phyloP scores from a whole-genome alignment of 2,888 invertebrate species.

The Papilio protenor region DNA sequence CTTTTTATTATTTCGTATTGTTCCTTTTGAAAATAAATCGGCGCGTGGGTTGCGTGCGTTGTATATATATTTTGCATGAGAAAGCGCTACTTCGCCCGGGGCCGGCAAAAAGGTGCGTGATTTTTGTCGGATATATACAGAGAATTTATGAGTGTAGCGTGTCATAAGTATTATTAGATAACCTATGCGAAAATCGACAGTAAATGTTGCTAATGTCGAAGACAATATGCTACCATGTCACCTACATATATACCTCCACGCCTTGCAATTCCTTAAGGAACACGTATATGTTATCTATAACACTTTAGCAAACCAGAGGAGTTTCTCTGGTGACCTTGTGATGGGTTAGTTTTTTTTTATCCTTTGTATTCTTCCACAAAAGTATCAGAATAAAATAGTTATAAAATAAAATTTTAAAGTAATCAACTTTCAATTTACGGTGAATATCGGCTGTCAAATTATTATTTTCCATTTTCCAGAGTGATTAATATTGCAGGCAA shows the following conservation, averaged over 20 bases:
- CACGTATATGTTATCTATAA: neutral
- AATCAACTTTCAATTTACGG: neutral
- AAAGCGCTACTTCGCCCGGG: slow-evolving; percentile 56
- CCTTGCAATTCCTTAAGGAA: neutral
- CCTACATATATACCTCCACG: neutral
- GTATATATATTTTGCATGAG: slow-evolving; percentile 65
- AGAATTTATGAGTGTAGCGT: slow-evolving; percentile 58
- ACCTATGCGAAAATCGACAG: slow-evolving; percentile 40
- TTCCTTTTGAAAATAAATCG: slow-evolving; percentile 59
- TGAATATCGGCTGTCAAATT: neutral
- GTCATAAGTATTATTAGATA: slow-evolving; percentile 61
- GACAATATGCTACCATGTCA: neutral
- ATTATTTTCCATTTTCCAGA: neutral
- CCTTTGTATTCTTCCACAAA: neutral
- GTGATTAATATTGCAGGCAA: neutral
- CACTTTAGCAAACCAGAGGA: neutral
- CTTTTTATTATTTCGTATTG: slow-evolving; percentile 62
- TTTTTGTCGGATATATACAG: slow-evolving; percentile 59
- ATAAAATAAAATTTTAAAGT: neutral
- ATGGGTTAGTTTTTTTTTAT: neutral
- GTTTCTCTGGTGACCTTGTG: neutral
- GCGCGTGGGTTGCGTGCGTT: slow-evolving; percentile 59
- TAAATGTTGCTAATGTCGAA: neutral
- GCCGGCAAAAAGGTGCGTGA: slow-evolving; percentile 64
- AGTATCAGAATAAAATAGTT: neutral